Evolutionary conservation across 2,888 invertebrate genomes (phyloP), one percentile per base, ranked within the genome.

Genomic region (Chydorus sphaericus): DNA sequence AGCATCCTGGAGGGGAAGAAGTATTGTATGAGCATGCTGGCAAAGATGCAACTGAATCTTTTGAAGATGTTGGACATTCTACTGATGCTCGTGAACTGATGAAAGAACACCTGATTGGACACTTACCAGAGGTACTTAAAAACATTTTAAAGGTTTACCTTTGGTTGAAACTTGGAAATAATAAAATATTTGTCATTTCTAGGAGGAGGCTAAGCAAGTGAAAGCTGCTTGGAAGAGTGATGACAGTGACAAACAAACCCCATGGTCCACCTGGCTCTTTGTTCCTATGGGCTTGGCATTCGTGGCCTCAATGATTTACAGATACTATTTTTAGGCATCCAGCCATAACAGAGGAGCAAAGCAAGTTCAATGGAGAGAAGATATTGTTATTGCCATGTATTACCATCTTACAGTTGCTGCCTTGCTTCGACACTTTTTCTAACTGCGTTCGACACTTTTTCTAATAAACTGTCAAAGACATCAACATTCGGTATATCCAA

Each of bases 31-130:
- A 94, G 71, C 85, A 90, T 72, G 86, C 83, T 29, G 94, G 93
- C 50, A 79, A 79, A 69, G 92, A 94, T 73, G 89, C 84, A 36
- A 89, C 92, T 28, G 96, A 94, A 71, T 80, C 85, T 14, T 98
- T 98, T 70, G 96, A 97, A 75, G 97, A 98, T 74, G 96, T 98
- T 62, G 97, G 97, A 39, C 98, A 98, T 74, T 97, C 97, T 49
- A 85, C 85, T 36, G 97, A 98, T 72, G 98, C 98, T 44, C 80
- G 93, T 68, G 88, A 91, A 66, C 77, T 96, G 76, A 92, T 96
- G 89, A 78, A 80, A 66, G 83, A 89, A 66, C 94, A 84, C 71
- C 82, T 84, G 73, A 81, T 97, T 64, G 96, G 96, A 60, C 87
- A 88, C 72, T 67, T 96, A 61, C 78, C 82, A 63, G 83, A 73